Percentiles rank a stretch among this genome's conserved stretches.
These are phyloP conservation scores for Cheracebus regulus DNA, from an alignment of 2,797 vertebrate genomes.

Conservation along the genomic window DNA sequence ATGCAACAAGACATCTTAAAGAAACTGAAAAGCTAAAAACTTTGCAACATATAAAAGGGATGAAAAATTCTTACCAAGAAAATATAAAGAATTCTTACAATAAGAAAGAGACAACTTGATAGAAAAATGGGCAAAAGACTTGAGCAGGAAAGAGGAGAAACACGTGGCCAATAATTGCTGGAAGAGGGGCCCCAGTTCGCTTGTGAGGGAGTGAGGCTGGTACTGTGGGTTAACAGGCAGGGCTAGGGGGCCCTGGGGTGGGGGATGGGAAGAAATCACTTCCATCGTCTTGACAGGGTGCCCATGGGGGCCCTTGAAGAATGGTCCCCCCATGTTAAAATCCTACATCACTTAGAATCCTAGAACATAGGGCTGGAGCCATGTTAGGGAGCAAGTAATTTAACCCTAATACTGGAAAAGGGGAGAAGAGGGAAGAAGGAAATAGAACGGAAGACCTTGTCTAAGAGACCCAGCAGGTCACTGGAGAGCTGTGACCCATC, in stretches of 20 bases:
- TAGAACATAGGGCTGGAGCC: neutral
- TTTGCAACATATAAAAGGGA: neutral
- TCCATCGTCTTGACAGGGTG: fast-evolving
- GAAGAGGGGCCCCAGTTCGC: neutral
- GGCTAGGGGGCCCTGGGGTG: neutral
- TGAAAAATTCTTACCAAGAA: neutral
- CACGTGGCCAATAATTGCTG: fast-evolving
- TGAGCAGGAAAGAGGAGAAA: neutral
- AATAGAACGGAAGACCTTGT: neutral
- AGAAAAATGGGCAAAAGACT: neutral
- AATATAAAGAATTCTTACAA: neutral
- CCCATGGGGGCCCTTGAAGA: neutral
- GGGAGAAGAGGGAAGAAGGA: neutral
- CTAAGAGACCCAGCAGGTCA: neutral
- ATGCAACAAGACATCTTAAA: neutral
- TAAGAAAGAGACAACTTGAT: neutral
- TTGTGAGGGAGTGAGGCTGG: fast-evolving
- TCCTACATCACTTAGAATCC: neutral
- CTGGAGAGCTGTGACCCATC: neutral
- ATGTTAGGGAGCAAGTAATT: neutral
- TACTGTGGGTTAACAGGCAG: neutral
- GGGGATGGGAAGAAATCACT: neutral
- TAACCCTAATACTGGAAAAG: neutral
- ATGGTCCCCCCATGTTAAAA: neutral
- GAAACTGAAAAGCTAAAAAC: neutral